Evolutionary conservation across 2,888 invertebrate species (phyloP).

Genomic region (Phytoseiulus persimilis): DNA sequence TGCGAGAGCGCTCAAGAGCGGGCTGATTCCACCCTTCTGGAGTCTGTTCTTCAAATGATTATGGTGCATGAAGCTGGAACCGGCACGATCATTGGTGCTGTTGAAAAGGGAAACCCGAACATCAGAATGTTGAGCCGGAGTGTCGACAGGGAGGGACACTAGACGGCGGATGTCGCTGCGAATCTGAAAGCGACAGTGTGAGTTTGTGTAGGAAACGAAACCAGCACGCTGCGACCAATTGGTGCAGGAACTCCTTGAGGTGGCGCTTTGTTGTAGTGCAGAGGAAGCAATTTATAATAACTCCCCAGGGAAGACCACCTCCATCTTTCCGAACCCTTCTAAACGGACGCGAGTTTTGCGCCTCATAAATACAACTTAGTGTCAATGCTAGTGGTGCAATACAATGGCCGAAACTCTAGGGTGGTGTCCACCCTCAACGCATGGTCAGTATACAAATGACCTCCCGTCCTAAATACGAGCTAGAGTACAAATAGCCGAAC

Average conservation of each 20-base stretch:
- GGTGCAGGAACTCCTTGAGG: not conserved
- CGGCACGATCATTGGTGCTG: no score
- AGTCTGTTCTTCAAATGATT: no score
- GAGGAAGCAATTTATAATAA: conserved; percentile 37
- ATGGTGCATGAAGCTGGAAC: no score
- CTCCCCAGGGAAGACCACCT: conserved; percentile 12
- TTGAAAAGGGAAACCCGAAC: not conserved
- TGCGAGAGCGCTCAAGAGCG: no score
- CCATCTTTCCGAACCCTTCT: not conserved
- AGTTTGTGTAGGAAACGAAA: not conserved
- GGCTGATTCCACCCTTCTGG: no score
- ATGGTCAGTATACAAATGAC: not conserved
- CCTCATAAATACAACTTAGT: conserved; percentile 36
- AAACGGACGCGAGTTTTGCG: conserved; percentile 25
- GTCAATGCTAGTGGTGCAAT: not conserved
- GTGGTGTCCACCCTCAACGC: not conserved
- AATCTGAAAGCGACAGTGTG: not conserved
- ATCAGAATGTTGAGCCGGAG: no score
- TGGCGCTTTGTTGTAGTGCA: not conserved
- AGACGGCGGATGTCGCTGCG: not conserved
- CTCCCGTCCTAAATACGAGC: not conserved
- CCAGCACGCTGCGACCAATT: not conserved
- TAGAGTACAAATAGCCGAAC: not conserved
- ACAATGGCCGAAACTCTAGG: not conserved
- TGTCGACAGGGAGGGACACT: not conserved